Conservation (phyloP, 2,797 vertebrate genomes). For the Acipenser ruthenus region DNA sequence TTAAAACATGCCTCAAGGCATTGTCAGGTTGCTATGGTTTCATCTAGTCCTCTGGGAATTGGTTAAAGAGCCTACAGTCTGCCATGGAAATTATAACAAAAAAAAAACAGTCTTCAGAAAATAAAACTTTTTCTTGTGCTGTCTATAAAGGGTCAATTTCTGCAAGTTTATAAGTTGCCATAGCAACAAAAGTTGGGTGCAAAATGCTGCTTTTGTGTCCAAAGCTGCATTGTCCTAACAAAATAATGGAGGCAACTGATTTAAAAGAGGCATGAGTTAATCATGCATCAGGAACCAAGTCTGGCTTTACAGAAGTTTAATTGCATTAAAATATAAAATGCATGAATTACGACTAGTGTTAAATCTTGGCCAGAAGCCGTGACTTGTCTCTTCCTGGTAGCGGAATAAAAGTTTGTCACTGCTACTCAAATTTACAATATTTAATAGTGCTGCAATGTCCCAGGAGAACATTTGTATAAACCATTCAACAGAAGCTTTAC, state of each 20-base stretch:
- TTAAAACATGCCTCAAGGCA: conserved; percentile 24
- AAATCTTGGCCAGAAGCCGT: too few relatives aligned
- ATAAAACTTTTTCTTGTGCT: conserved; percentile 40
- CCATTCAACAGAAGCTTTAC: too few relatives aligned
- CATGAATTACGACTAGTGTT: too few relatives aligned
- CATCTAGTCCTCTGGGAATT: conserved; percentile 33
- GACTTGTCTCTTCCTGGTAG: too few relatives aligned
- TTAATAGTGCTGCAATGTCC: too few relatives aligned
- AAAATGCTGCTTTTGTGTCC: conserved; percentile 21
- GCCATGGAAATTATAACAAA: conserved; percentile 25
- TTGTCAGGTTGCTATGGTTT: conserved; percentile 44
- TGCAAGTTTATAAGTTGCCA: conserved; percentile 45
- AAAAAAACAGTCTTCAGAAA: conserved; percentile 26
- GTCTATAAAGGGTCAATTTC: conserved; percentile 33
- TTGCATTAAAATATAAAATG: not conserved
- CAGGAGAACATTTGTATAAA: too few relatives aligned
- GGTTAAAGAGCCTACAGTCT: conserved; percentile 30
- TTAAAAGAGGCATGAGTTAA: not conserved
- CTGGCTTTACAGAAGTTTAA: not conserved
- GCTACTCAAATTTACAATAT: too few relatives aligned
- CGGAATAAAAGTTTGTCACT: too few relatives aligned
- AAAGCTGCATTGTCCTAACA: conserved; percentile 8
- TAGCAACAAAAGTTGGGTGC: conserved; percentile 43
- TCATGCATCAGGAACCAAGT: not conserved
- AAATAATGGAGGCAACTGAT: conserved; percentile 1